These are phyloP conservation scores for Hydrochoerus hydrochaeris DNA, from an alignment of 2,113 vertebrate genomes.

Conservation along the genomic window DNA sequence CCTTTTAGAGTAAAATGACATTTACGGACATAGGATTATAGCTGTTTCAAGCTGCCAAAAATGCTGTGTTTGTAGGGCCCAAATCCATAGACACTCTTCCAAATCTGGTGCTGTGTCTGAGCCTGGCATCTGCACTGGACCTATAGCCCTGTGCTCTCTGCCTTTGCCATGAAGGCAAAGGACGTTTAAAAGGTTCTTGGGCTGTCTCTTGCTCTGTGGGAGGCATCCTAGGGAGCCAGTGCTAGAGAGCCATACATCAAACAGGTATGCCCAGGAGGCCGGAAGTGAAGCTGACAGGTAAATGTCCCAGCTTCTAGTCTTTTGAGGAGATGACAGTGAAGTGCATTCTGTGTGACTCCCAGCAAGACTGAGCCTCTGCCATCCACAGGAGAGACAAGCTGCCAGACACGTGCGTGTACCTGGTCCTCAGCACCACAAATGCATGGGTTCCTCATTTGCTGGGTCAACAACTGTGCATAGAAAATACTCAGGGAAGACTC, in stretches of 20 bases:
- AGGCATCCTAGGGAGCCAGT: conserved; percentile 1
- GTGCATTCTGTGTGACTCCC: neutral
- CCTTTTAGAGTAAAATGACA: conserved; percentile 63
- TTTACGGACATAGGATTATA: conserved; percentile 53
- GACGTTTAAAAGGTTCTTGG: conserved; percentile 10
- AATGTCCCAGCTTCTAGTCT: neutral
- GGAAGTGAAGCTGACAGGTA: neutral
- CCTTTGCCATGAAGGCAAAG: neutral
- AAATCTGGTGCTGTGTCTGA: conserved; percentile 21
- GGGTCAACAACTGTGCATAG: neutral
- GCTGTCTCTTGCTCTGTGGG: neutral
- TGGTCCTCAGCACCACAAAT: neutral
- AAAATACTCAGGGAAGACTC: neutral
- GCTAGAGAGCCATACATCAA: neutral
- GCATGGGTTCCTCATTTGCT: too few species aligned
- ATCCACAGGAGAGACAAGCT: neutral
- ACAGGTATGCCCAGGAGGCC: neutral
- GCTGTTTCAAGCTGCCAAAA: conserved; percentile 33
- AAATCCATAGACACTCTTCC: conserved; percentile 61
- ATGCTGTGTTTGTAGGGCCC: conserved; percentile 29
- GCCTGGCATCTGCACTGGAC: neutral
- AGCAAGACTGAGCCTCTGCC: neutral
- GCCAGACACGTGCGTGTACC: neutral
- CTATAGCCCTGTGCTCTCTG: neutral
- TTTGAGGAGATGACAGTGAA: neutral